phyloP scores from a whole-genome alignment of 2,888 invertebrate species.

The Unio delphinus region DNA sequence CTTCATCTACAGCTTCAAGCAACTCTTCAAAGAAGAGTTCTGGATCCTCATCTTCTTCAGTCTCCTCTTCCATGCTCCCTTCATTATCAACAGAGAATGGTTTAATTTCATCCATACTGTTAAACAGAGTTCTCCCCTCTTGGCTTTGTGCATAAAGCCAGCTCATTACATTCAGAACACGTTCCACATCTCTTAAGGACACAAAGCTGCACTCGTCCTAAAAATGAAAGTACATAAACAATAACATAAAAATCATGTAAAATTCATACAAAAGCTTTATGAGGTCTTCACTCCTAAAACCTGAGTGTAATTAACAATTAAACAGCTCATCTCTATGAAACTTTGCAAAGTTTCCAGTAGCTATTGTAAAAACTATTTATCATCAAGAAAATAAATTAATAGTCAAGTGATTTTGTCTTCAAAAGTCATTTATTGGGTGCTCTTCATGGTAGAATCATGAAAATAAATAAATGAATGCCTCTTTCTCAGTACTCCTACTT shows the following conservation, averaged over 20 bases:
- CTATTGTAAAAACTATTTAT: too few relatives aligned
- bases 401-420: not conserved
- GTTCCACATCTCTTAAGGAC: constrained; percentile 48
- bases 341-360: too few relatives aligned
- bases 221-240: too few relatives aligned
- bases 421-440: not conserved
- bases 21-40: too few relatives aligned
- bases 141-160: constrained; percentile 46
- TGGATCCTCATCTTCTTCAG: constrained; percentile 13
- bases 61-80: constrained; percentile 3
- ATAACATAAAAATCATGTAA: too few relatives aligned
- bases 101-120: constrained; percentile 13
- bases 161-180: constrained; percentile 49
- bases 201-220: too few relatives aligned
- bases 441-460: not conserved
- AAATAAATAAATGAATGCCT: too few relatives aligned
- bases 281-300: too few relatives aligned
- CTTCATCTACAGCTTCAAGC: constrained; percentile 13
- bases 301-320: too few relatives aligned
- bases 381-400: not conserved
- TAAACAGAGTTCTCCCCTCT: constrained; percentile 16
- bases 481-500: too few relatives aligned
- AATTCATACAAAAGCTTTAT: too few relatives aligned
- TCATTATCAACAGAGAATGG: constrained; percentile 9
- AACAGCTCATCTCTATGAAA: too few relatives aligned